phyloP scores from a whole-genome alignment of 92 coral and sea anemone species.

The Palythoa heliodiscus region DNA sequence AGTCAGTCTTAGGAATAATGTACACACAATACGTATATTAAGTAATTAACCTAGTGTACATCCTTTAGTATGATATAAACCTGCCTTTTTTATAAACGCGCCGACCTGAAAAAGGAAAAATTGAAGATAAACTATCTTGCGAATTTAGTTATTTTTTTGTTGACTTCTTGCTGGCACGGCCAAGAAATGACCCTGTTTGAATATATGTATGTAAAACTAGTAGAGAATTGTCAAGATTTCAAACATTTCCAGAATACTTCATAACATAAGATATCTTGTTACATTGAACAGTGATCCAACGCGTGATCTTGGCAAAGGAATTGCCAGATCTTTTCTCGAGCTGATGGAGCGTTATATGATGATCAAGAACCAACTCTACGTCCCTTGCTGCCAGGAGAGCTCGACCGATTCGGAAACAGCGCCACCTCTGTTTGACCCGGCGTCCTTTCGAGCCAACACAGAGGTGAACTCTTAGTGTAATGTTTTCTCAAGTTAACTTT shows the following conservation, averaged over 20 bases:
- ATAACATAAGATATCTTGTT: conserved; percentile 6
- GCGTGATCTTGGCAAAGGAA: conserved; percentile 73
- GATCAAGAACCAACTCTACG: conserved; percentile 62
- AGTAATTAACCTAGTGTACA: too few species aligned
- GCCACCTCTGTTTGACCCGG: conserved; percentile 83
- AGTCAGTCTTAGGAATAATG: too few species aligned
- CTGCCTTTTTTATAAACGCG: too few species aligned
- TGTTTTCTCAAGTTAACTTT: background rate
- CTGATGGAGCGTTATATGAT: conserved; percentile 83
- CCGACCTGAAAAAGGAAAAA: too few species aligned
- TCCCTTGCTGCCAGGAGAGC: background rate
- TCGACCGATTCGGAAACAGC: conserved; percentile 17
- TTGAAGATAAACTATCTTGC: too few species aligned
- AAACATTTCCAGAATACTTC: conserved; percentile 6
- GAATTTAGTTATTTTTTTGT: background rate
- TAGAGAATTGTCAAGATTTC: background rate
- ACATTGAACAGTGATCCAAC: conserved; percentile 63
- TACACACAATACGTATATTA: too few species aligned
- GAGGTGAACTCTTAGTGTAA: conserved; percentile 61
- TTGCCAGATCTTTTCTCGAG: conserved; percentile 77
- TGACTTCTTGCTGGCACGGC: background rate
- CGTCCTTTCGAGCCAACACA: conserved; percentile 83
- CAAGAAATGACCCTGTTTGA: background rate
- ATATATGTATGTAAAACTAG: background rate
- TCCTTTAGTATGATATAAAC: too few species aligned